Conservation (phyloP, 2,797 vertebrate species). For the Lepilemur septentrionalis region DNA sequence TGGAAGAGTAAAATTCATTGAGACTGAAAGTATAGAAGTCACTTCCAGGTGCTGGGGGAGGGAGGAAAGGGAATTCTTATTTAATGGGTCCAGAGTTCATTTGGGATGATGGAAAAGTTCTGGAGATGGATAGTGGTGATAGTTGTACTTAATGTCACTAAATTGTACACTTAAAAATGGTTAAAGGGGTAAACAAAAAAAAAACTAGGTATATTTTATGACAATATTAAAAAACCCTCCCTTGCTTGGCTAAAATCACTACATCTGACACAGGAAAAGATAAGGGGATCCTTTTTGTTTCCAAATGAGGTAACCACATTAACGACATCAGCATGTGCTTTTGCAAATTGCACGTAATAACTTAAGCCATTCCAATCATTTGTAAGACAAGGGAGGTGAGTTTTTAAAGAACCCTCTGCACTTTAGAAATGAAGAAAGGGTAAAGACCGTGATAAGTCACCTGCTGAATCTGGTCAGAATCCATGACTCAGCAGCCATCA, state of each 20-base stretch:
- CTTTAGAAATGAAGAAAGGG: conserved; percentile 2
- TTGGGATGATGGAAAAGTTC: not conserved
- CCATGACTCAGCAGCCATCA: conserved; percentile 4
- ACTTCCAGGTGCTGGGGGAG: not conserved
- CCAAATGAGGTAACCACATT: not conserved
- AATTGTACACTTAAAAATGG: not conserved
- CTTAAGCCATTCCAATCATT: not conserved
- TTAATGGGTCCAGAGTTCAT: not conserved
- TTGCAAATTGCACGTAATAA: not conserved
- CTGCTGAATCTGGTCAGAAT: not conserved
- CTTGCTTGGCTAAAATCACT: not conserved
- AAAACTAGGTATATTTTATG: not conserved
- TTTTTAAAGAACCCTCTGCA: not conserved
- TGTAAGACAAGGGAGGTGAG: not conserved
- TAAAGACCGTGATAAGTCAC: not conserved
- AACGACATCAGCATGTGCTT: not conserved
- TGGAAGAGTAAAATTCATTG: not conserved
- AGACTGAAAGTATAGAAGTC: not conserved
- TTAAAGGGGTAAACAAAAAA: not conserved
- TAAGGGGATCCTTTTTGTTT: not conserved
- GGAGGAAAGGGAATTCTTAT: not conserved
- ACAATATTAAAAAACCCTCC: not conserved
- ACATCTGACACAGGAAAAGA: not conserved
- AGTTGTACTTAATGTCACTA: not conserved
- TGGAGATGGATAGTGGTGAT: not conserved